These are phyloP conservation scores for Cosmia trapezina DNA, from an alignment of 2,888 invertebrate genomes.

Conservation along the genomic window DNA sequence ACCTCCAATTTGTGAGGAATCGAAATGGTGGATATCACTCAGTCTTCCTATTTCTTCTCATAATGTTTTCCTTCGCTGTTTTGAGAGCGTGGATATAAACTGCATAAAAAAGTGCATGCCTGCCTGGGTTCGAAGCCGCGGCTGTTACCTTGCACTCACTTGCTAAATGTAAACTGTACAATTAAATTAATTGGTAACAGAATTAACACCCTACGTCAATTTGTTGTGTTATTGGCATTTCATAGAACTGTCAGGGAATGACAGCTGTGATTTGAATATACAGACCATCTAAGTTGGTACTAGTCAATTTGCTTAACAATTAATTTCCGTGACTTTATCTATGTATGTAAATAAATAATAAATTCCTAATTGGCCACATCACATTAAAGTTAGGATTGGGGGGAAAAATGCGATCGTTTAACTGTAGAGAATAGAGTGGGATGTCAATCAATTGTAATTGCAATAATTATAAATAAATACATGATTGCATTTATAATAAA, in stretches of 20 bases:
- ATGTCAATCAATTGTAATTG: conserved; percentile 24
- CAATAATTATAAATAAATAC: conserved; percentile 24
- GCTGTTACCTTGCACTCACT: too few species aligned
- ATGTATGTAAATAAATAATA: conserved; percentile 17
- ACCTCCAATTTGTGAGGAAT: not conserved
- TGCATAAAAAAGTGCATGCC: too few species aligned
- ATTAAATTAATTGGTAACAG: too few species aligned
- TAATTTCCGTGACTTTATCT: too few species aligned
- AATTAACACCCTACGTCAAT: not conserved
- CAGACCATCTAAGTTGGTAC: not conserved
- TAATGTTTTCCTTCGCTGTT: not conserved
- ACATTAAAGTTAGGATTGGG: not conserved
- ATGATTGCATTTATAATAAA: conserved; percentile 5
- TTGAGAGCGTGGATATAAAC: too few species aligned
- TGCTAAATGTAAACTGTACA: not conserved
- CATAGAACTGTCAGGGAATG: not conserved
- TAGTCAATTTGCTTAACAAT: not conserved
- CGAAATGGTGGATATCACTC: not conserved
- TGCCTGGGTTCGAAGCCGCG: too few species aligned
- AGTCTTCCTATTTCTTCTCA: not conserved
- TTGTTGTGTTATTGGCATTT: too few species aligned
- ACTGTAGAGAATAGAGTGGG: conserved; percentile 6
- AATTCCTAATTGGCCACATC: conserved; percentile 28
- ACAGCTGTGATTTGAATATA: not conserved
- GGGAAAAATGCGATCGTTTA: conserved; percentile 27